phyloP scores from a whole-genome alignment of 2,113 vertebrate species.

The Calonectris borealis region DNA sequence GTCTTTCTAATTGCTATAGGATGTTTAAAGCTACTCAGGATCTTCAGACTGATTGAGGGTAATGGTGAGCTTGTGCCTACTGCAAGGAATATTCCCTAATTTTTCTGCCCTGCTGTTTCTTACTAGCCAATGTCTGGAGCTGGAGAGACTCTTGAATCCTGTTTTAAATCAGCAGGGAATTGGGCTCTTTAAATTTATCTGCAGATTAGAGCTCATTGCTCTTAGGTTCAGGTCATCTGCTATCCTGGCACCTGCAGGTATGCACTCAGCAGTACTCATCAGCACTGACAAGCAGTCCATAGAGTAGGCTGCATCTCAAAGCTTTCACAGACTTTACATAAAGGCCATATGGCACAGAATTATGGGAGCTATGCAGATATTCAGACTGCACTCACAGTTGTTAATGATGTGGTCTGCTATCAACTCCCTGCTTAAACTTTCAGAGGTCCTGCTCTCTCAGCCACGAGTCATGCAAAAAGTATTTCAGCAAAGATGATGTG shows the following conservation, averaged over 20 bases:
- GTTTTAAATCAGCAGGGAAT: background rate
- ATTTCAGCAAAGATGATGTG: background rate
- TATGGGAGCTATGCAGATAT: background rate
- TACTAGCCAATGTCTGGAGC: background rate
- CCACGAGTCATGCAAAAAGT: background rate
- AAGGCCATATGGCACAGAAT: background rate
- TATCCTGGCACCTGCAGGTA: background rate
- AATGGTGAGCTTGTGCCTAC: background rate
- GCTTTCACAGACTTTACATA: background rate
- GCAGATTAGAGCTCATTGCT: background rate
- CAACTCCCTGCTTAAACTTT: background rate
- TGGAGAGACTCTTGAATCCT: background rate
- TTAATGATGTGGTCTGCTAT: background rate
- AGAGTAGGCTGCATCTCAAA: background rate
- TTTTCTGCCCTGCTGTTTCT: background rate
- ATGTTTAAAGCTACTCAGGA: background rate
- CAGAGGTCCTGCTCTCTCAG: background rate
- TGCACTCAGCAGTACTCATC: background rate
- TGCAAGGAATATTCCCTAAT: background rate
- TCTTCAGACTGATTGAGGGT: background rate
- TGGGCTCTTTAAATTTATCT: background rate
- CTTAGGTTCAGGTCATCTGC: background rate
- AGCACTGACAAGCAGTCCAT: background rate
- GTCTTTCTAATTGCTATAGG: background rate
- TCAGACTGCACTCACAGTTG: background rate